Evolutionary conservation across 2,113 vertebrate genomes (phyloP).

Genomic region (Sprattus sprattus): DNA sequence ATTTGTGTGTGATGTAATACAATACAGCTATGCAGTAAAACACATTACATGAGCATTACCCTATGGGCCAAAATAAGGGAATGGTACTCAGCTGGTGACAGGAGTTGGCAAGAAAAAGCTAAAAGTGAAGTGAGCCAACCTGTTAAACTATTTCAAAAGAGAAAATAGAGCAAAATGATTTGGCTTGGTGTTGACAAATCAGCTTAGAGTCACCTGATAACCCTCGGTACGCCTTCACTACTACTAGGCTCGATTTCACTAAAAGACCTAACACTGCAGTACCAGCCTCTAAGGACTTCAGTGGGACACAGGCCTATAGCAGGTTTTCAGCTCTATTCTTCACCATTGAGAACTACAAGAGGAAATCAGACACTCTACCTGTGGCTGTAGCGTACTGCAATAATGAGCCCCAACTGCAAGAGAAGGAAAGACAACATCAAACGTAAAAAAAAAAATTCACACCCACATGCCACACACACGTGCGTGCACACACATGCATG

Average conservation of each 20-base stretch:
- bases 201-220: too few species aligned
- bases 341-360: background rate
- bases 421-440: slow-evolving; percentile 21
- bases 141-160: background rate
- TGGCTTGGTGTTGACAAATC: background rate
- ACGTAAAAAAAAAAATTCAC: slow-evolving; percentile 4
- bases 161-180: background rate
- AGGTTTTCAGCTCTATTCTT: background rate
- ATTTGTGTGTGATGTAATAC: too few species aligned
- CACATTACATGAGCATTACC: too few species aligned
- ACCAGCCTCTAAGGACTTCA: background rate
- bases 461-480: background rate
- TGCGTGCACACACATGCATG: background rate
- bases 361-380: slow-evolving; percentile 56
- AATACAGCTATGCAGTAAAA: too few species aligned
- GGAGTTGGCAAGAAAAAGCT: background rate
- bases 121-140: background rate
- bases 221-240: too few species aligned
- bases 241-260: too few species aligned
- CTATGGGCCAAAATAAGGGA: too few species aligned
- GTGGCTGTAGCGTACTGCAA: slow-evolving; percentile 68
- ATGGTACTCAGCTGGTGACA: background rate
- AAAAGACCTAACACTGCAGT: too few species aligned
- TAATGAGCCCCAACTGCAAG: slow-evolving; percentile 66
- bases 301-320: background rate